Base-by-base conservation (phyloP, 2,113 vertebrate species). In the Recurvirostra avosetta region DNA sequence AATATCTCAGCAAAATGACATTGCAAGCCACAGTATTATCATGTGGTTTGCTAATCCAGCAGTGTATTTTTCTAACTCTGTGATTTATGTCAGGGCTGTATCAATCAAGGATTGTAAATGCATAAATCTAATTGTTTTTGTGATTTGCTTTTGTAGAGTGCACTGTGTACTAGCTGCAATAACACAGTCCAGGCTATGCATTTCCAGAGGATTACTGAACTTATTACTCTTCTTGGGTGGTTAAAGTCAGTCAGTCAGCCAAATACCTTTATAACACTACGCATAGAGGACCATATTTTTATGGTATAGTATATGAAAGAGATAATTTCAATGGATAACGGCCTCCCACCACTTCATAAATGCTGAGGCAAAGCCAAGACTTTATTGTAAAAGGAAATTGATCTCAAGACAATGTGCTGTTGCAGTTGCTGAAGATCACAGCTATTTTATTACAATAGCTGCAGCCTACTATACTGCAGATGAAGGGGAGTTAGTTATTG, bases 211-310 rank as follows among this genome's bases (percentile, higher is more conserved):
- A 97, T 97, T 97, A 97, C 85, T 83, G 84, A 92, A 92, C 50
- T 96, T 97, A 96, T 97, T 97, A 76, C 94, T 97, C 96, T 96
- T 96, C 96, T 97, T 97, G 97, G 95, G 96, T 97, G 97, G 97
- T 80, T 97, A 55, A 92, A 94, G 66, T 90, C 86, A 96, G 90
- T 77, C 90, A 94, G 80, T 70, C 95, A 94, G 93, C 71, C 70
- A 95, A 92, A 92, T 95, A 76, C 75, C 78, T 96, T 86, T 85
- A 77, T 90, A 93, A 71, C 50, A n/a, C 41, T 90, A 80, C n/a
- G 83, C 78, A 41, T 70, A 77, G 67, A 91, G 63, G 55, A 50
- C 62, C 62, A 88, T 96, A 97, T 96, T 97, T 95, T 96, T 77
- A 92, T 56, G 86, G 38, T 61, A 62, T 70, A 67, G 74, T 88